Percentiles rank a stretch among this genome's conserved stretches.
Conservation (phyloP, 2,113 vertebrate species). For the Mixornis gularis region DNA sequence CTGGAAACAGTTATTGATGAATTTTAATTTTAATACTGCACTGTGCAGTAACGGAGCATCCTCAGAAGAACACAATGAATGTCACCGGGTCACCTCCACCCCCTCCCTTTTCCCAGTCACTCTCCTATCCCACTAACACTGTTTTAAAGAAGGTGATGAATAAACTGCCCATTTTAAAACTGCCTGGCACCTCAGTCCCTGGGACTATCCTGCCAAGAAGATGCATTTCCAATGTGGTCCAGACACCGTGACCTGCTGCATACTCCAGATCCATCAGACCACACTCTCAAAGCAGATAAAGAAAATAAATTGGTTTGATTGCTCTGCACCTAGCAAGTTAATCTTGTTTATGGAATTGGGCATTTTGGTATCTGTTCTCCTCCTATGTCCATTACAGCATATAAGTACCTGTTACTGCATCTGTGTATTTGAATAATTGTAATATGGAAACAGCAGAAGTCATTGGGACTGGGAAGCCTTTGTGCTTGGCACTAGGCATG, state of each 20-base stretch:
- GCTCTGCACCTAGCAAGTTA: not conserved
- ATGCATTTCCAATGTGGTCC: not conserved
- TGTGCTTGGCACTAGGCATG: not conserved
- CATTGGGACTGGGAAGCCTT: not conserved
- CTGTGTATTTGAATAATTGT: not conserved
- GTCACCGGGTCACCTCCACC: not conserved
- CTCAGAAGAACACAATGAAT: not conserved
- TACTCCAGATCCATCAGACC: not conserved
- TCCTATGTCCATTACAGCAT: not conserved
- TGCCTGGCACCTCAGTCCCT: not conserved
- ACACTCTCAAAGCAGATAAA: not conserved
- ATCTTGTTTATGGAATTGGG: not conserved
- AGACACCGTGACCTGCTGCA: not conserved
- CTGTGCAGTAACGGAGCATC: not conserved
- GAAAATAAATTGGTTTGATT: not conserved
- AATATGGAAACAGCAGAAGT: not conserved
- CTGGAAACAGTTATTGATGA: not conserved
- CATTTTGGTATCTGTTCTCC: not conserved
- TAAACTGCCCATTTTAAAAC: not conserved
- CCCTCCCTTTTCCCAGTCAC: rapidly evolving
- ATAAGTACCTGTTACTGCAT: not conserved
- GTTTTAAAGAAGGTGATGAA: not conserved
- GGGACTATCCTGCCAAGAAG: not conserved
- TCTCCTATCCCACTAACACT: not conserved
- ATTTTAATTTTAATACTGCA: not conserved